Percentiles rank a stretch among this genome's conserved stretches.
Evolutionary conservation across 2,888 invertebrate species (phyloP).

Genomic region (Neria commutata): DNA sequence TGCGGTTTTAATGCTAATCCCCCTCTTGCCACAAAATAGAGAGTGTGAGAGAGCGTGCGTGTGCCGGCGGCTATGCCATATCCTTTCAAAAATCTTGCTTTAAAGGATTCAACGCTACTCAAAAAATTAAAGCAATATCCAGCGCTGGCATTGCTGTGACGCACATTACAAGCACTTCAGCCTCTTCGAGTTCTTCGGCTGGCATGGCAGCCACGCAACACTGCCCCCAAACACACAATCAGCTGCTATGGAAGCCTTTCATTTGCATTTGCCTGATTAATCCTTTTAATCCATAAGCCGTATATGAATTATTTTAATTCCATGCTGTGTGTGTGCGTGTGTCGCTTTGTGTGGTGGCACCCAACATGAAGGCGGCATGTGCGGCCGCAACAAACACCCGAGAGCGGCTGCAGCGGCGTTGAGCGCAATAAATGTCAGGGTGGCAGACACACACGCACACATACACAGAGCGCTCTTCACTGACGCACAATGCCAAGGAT

Average conservation of each 20-base stretch:
- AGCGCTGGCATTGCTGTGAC: too few relatives aligned
- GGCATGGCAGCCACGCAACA: not conserved
- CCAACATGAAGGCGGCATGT: not conserved
- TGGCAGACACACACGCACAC: too few relatives aligned
- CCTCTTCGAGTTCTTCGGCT: not conserved
- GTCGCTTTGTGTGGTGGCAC: not conserved
- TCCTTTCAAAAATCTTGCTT: not conserved
- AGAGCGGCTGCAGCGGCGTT: not conserved
- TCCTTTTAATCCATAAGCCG: constrained; percentile 15
- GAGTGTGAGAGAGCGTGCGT: too few relatives aligned
- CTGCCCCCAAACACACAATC: too few relatives aligned
- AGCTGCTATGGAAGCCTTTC: not conserved
- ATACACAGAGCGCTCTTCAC: too few relatives aligned
- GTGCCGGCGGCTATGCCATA: too few relatives aligned
- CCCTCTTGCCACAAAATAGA: too few relatives aligned
- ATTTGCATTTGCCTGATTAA: constrained; percentile 9
- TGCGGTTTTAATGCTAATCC: constrained; percentile 12
- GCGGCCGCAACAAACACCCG: not conserved
- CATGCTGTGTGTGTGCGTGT: not conserved
- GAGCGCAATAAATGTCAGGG: not conserved
- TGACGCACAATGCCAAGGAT: not conserved
- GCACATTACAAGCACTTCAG: not conserved
- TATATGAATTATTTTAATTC: constrained; percentile 16
- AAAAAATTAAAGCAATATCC: too few relatives aligned
- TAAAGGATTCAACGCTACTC: not conserved